phyloP scores from a whole-genome alignment of 2,113 vertebrate species.

The Phalacrocorax aristotelis region DNA sequence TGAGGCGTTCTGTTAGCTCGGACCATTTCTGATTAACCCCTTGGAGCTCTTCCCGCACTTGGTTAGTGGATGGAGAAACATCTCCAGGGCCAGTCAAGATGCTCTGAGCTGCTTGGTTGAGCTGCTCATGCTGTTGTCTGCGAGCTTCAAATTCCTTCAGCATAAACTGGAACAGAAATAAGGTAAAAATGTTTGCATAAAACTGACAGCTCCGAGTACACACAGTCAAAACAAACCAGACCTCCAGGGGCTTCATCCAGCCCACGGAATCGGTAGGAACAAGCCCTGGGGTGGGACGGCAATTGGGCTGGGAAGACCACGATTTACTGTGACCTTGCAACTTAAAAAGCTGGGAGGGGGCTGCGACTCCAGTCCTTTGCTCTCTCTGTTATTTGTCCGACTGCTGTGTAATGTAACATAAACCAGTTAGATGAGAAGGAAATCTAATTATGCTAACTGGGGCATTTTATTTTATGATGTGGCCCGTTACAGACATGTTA shows the following conservation, averaged over 20 bases:
- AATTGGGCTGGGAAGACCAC: neutral
- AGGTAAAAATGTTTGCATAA: conserved; percentile 58
- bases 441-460: neutral
- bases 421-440: neutral
- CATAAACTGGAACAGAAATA: conserved; percentile 90
- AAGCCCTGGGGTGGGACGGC: neutral
- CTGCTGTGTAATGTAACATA: neutral
- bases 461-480: neutral
- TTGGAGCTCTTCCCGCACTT: conserved; percentile 83
- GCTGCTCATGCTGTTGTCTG: conserved; percentile 89
- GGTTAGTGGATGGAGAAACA: conserved; percentile 78
- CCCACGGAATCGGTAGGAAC: neutral
- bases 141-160: conserved; percentile 96
- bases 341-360: neutral
- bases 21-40: conserved; percentile 89
- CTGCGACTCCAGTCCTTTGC: neutral
- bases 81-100: conserved; percentile 84
- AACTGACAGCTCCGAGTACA: conserved; percentile 64
- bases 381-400: conserved; percentile 2
- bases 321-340: neutral
- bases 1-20: conserved; percentile 83
- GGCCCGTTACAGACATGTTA: neutral
- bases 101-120: conserved; percentile 89
- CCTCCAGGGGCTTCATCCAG: conserved; percentile 21
- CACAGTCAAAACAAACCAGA: conserved; percentile 68